Conservation (phyloP, 2,113 vertebrate species). For the Bubo bubo region DNA sequence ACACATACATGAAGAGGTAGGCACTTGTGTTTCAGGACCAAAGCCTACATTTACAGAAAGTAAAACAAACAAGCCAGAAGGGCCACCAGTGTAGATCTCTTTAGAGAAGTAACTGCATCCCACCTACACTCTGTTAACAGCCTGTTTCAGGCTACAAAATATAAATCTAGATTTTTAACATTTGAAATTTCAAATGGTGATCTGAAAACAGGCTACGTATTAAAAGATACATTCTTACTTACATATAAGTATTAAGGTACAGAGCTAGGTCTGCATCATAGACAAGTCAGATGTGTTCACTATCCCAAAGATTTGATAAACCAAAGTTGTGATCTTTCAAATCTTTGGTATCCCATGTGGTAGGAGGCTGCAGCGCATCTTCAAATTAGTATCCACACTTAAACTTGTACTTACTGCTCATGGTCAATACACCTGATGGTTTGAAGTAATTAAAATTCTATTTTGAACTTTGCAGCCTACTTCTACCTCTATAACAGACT, state of each 20-base stretch:
- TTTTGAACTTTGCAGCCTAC: not conserved
- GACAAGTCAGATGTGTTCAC: not conserved
- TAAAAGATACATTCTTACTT: not conserved
- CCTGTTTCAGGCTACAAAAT: not conserved
- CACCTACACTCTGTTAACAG: not conserved
- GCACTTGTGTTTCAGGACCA: not conserved
- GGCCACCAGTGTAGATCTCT: not conserved
- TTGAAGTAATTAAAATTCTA: not conserved
- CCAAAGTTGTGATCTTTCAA: not conserved
- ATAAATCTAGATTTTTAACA: not conserved
- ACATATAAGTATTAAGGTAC: not conserved
- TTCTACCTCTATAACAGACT: not conserved
- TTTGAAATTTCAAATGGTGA: not conserved
- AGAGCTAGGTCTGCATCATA: not conserved
- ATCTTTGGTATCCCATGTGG: not conserved
- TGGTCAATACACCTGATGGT: not conserved
- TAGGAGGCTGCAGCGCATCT: not conserved
- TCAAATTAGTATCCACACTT: not conserved
- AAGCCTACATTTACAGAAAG: not conserved
- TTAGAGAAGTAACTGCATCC: not conserved
- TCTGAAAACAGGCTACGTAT: not conserved
- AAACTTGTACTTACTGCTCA: not conserved
- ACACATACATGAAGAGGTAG: rapidly evolving
- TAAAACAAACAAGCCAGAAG: slow-evolving; percentile 17
- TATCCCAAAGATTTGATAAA: not conserved